Percentiles rank a stretch among this genome's conserved stretches.
Evolutionary conservation across 2,113 vertebrate species (phyloP).

Genomic region (Festucalex cinctus): DNA sequence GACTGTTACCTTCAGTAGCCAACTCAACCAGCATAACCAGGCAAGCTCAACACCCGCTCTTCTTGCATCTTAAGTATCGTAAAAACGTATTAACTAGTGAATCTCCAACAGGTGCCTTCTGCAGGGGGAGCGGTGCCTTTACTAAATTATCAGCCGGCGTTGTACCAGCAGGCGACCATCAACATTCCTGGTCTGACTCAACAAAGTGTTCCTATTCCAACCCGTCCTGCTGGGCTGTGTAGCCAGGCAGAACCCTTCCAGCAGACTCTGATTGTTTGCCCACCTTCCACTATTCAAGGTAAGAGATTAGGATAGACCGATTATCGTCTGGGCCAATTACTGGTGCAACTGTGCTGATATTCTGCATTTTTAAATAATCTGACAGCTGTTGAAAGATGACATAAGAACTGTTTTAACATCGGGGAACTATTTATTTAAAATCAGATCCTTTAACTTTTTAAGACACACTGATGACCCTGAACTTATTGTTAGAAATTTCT

Average conservation of each 20-base stretch:
- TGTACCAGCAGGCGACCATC: slow-evolving; percentile 95
- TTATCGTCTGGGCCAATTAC: too few species aligned
- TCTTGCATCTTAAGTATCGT: not conserved
- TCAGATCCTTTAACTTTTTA: too few species aligned
- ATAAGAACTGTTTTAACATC: too few species aligned
- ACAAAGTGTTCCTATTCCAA: slow-evolving; percentile 88
- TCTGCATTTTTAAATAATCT: too few species aligned
- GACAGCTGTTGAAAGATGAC: too few species aligned
- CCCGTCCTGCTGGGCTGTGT: slow-evolving; percentile 86
- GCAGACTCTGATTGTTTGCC: slow-evolving; percentile 98
- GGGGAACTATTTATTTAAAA: too few species aligned
- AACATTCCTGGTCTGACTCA: slow-evolving; percentile 96
- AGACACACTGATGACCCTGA: too few species aligned
- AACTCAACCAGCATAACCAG: slow-evolving; percentile 78
- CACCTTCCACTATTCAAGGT: slow-evolving; percentile 95
- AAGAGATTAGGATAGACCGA: too few species aligned
- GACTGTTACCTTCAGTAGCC: slow-evolving; percentile 79
- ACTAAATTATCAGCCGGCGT: slow-evolving; percentile 93
- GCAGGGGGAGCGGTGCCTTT: slow-evolving; percentile 89
- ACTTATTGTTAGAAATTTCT: too few species aligned
- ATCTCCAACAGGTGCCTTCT: slow-evolving; percentile 72
- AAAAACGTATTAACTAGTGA: slow-evolving; percentile 1
- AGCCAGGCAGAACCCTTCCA: slow-evolving; percentile 94
- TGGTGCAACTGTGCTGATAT: too few species aligned
- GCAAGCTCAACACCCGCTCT: slow-evolving; percentile 13